Conservation (phyloP, 2,797 vertebrate species). For the Tiaroga cobitis region DNA sequence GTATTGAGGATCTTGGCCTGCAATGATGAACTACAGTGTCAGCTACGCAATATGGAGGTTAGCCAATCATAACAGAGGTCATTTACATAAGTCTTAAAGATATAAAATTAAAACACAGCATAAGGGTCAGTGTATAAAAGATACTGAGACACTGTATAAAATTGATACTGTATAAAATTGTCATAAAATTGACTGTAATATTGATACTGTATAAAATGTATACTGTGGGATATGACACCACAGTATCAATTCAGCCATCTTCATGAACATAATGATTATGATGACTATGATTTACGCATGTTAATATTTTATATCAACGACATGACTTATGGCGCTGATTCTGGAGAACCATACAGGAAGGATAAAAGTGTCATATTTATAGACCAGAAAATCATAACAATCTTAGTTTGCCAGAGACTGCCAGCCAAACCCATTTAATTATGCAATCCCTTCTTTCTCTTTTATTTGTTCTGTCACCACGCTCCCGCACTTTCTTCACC, state of each 20-base stretch:
- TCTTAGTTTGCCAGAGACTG: constrained; percentile 71
- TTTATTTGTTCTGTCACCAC: constrained; percentile 74
- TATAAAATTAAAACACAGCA: neutral
- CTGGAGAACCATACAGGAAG: constrained; percentile 2
- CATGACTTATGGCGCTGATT: constrained; percentile 5
- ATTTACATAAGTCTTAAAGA: constrained; percentile 1
- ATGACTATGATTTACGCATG: neutral
- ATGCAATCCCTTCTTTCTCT: constrained; percentile 69
- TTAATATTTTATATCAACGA: neutral
- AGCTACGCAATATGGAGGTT: constrained; percentile 1
- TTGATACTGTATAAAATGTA: no score
- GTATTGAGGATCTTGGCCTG: neutral
- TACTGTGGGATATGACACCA: neutral
- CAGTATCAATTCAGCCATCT: neutral
- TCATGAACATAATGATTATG: neutral
- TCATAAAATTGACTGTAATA: no score
- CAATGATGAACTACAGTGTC: constrained; percentile 16
- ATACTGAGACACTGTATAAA: neutral
- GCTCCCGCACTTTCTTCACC: constrained; percentile 72
- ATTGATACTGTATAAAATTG: no score
- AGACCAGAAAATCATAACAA: constrained; percentile 75
- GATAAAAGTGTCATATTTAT: constrained; percentile 65
- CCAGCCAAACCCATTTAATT: constrained; percentile 76
- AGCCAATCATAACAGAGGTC: neutral
- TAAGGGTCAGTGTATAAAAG: neutral